Conservation (phyloP, 2,888 invertebrate genomes). For the Phengaris alcon region DNA sequence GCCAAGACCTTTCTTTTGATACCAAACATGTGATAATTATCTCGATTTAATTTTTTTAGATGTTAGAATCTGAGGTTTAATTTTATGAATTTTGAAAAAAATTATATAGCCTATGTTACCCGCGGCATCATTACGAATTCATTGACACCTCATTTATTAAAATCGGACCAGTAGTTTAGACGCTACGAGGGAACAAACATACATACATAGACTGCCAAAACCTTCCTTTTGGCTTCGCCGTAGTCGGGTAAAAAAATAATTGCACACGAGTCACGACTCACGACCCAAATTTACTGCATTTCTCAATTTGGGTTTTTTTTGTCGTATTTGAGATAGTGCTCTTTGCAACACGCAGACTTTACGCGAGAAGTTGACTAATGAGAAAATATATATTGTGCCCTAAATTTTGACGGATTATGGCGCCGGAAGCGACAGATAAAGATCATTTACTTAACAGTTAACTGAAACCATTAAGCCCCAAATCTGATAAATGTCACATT, state of each 20-base stretch:
- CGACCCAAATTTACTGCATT: not conserved
- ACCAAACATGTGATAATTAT: too few species aligned
- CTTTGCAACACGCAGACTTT: not conserved
- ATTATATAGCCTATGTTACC: too few species aligned
- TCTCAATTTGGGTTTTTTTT: not conserved
- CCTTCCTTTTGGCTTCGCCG: too few species aligned
- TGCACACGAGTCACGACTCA: not conserved
- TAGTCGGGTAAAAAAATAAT: not conserved
- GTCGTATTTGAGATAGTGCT: not conserved
- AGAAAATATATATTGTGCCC: not conserved
- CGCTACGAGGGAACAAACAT: too few species aligned
- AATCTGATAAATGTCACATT: not conserved
- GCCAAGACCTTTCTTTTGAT: too few species aligned
- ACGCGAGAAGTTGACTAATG: not conserved
- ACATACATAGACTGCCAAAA: too few species aligned
- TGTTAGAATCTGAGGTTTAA: too few species aligned
- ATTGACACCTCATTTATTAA: too few species aligned
- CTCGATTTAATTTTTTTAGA: too few species aligned
- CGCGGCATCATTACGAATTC: too few species aligned
- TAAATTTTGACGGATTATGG: not conserved
- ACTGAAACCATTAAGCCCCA: not conserved
- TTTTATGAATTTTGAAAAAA: too few species aligned
- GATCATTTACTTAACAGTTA: not conserved
- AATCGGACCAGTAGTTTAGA: too few species aligned
- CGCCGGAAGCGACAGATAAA: constrained; percentile 3